Conservation (phyloP, 2,888 invertebrate species). For the Polydrusus pterygomalis region DNA sequence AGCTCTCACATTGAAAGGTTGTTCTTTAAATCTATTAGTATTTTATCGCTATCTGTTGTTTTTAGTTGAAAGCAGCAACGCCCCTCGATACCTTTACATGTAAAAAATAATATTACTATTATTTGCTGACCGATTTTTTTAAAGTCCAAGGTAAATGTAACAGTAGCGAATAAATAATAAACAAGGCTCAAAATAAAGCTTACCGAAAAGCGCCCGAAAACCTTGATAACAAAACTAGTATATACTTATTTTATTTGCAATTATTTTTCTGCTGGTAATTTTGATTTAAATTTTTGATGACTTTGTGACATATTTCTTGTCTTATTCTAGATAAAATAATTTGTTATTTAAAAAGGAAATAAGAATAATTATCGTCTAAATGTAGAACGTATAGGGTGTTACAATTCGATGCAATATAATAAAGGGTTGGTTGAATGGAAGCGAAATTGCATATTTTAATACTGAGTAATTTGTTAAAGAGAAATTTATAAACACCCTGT, state of each 20-base stretch:
- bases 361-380: background rate
- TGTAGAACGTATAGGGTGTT: background rate
- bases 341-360: background rate
- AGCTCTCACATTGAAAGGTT: too few relatives aligned
- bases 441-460: too few relatives aligned
- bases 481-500: too few relatives aligned
- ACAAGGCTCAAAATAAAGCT: background rate
- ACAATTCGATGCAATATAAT: too few relatives aligned
- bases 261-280: constrained; percentile 5
- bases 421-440: too few relatives aligned
- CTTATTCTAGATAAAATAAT: constrained; percentile 4
- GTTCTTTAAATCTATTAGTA: too few relatives aligned
- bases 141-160: background rate
- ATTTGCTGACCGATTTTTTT: too few relatives aligned
- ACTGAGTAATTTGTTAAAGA: too few relatives aligned
- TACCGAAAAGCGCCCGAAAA: background rate
- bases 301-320: constrained; percentile 16
- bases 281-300: constrained; percentile 19
- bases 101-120: too few relatives aligned
- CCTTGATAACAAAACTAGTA: background rate
- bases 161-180: constrained; percentile 1
- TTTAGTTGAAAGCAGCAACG: too few relatives aligned
- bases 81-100: too few relatives aligned
- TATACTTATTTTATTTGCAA: constrained; percentile 9
- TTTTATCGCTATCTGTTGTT: too few relatives aligned